Percentiles rank a stretch among this genome's conserved stretches.
Evolutionary conservation across 1,140 invertebrate species (phyloP).

Genomic region (Himalopsyche phryganea): DNA sequence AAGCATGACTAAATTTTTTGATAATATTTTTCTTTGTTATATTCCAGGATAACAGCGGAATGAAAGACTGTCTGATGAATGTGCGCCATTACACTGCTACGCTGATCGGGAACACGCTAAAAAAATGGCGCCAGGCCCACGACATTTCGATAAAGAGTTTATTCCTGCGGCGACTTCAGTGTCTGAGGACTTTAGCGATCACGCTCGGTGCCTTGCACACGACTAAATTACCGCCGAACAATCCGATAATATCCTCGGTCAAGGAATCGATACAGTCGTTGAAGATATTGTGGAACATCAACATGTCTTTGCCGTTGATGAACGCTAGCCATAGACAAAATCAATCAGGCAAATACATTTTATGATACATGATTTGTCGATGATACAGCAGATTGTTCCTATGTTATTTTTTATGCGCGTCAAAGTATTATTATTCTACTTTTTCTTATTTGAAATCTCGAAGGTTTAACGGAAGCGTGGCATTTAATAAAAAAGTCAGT

Average conservation of each 20-base stretch:
- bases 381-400: conserved; percentile 2
- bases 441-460: too few relatives aligned
- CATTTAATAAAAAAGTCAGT: too few relatives aligned
- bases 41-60: conserved; percentile 40
- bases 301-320: not conserved
- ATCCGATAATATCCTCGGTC: conserved; percentile 15
- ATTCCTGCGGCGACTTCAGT: conserved; percentile 44
- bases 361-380: conserved; percentile 18
- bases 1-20: too few relatives aligned
- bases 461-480: too few relatives aligned
- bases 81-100: conserved; percentile 41
- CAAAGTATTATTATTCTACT: too few relatives aligned
- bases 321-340: too few relatives aligned
- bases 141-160: conserved; percentile 38
- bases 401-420: not conserved
- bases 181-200: conserved; percentile 43
- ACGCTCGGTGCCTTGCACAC: conserved; percentile 42
- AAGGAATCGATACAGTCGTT: conserved; percentile 13
- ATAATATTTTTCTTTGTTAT: not conserved
- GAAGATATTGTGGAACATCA: conserved; percentile 16
- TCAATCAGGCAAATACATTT: not conserved
- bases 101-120: conserved; percentile 43
- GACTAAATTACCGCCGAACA: conserved; percentile 33
- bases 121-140: conserved; percentile 43
- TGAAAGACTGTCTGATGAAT: conserved; percentile 44